These are phyloP conservation scores for Zosterops borbonicus DNA, from an alignment of 2,113 vertebrate species.

Conservation along the genomic window DNA sequence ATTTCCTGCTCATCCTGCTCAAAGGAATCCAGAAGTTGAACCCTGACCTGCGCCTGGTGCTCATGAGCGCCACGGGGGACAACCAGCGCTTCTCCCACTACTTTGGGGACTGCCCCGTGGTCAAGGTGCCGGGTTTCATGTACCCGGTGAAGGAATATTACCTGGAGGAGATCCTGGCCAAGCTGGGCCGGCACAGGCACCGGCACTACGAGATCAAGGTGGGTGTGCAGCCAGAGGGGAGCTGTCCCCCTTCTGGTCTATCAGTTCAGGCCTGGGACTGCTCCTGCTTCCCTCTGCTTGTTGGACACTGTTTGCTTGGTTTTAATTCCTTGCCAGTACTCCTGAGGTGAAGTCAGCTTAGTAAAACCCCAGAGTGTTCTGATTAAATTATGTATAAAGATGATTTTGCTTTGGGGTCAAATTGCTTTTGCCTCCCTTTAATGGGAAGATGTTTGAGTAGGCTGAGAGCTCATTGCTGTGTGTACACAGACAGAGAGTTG, in stretches of 20 bases:
- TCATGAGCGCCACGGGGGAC: conserved; percentile 96
- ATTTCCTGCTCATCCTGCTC: conserved; percentile 93
- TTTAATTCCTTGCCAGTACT: not conserved
- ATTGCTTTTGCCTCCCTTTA: not conserved
- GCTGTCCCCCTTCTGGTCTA: not conserved
- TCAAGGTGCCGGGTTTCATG: conserved; percentile 95
- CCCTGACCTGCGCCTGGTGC: conserved; percentile 83
- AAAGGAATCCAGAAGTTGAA: conserved; percentile 81
- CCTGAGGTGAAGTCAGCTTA: not conserved
- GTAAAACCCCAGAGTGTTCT: not conserved
- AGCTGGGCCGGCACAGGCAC: conserved; percentile 79
- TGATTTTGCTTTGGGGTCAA: not conserved
- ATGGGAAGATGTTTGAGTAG: not conserved
- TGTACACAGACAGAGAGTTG: not conserved
- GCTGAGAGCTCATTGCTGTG: not conserved
- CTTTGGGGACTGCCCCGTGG: conserved; percentile 86
- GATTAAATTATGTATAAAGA: not conserved
- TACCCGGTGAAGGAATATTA: conserved; percentile 89
- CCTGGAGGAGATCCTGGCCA: conserved; percentile 88
- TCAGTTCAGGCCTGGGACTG: not conserved
- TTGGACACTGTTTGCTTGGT: not conserved
- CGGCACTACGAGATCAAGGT: conserved; percentile 74
- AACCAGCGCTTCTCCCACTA: conserved; percentile 87
- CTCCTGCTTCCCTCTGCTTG: not conserved
- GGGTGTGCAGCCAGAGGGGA: rapidly evolving